phyloP scores from a whole-genome alignment of 2,113 vertebrate species.

The Nothobranchius kuhntae region DNA sequence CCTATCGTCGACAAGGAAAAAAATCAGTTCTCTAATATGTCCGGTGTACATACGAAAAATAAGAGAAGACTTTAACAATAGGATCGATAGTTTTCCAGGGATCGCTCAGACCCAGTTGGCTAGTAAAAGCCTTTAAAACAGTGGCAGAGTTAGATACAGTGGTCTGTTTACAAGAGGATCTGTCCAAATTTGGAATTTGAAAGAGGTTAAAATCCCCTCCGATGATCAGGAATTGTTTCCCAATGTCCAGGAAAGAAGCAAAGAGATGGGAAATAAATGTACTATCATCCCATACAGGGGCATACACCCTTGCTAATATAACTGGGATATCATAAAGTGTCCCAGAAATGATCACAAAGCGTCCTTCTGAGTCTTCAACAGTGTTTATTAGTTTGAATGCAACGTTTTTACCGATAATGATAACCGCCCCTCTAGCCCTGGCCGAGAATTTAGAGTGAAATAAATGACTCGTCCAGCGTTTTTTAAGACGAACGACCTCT shows the following conservation, averaged over 20 bases:
- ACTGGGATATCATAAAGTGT: slow-evolving; percentile 3
- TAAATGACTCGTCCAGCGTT: no score
- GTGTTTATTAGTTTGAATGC: neutral
- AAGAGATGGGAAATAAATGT: neutral
- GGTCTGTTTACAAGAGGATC: neutral
- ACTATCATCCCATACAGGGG: neutral
- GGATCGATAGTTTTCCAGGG: neutral
- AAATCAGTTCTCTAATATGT: neutral
- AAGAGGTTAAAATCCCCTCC: neutral
- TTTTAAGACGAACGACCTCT: neutral
- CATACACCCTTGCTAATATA: neutral
- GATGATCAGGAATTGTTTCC: neutral
- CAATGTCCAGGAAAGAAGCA: neutral
- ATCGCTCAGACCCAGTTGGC: no score
- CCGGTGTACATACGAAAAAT: neutral
- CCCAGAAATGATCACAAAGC: slow-evolving; percentile 5
- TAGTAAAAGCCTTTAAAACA: neutral
- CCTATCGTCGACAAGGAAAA: neutral
- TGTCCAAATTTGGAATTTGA: neutral
- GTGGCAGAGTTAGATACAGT: neutral
- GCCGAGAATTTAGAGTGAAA: no score
- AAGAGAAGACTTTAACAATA: neutral
- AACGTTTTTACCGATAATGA: neutral
- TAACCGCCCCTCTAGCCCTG: no score
- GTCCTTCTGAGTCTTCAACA: neutral